A percentile compares a stretch with the other conserved stretches of the same genome.
Evolutionary conservation across 1,140 invertebrate genomes (phyloP).

Genomic region (Eurosta solidaginis): DNA sequence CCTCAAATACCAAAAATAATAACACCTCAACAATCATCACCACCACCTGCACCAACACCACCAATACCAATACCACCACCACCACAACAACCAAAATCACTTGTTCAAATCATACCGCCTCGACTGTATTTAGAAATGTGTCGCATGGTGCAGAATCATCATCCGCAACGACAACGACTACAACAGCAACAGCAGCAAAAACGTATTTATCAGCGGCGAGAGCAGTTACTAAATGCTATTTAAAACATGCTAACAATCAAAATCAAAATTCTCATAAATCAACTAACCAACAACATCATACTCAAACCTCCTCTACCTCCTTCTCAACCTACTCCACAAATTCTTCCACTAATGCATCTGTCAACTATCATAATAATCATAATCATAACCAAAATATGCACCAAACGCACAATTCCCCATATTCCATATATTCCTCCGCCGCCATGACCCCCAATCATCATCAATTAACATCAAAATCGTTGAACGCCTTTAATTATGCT

Average conservation of each 20-base stretch:
- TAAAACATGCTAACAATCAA: slow-evolving; percentile 33
- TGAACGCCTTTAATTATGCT: slow-evolving; percentile 35
- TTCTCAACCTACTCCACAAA: neutral
- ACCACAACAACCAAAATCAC: slow-evolving; percentile 22
- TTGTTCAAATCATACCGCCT: slow-evolving; percentile 30
- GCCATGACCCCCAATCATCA: neutral
- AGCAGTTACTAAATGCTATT: slow-evolving; percentile 1
- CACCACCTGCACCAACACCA: slow-evolving; percentile 35
- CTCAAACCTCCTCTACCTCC: too few species aligned
- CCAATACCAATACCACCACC: slow-evolving; percentile 30
- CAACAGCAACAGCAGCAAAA: slow-evolving; percentile 43
- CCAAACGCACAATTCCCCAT: neutral
- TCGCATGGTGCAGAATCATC: slow-evolving; percentile 20
- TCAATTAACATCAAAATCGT: slow-evolving; percentile 5
- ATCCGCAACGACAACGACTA: slow-evolving; percentile 27
- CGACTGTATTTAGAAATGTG: slow-evolving; percentile 8
- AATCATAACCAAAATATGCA: slow-evolving; percentile 34
- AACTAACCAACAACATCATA: slow-evolving; percentile 29
- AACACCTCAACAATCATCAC: slow-evolving; percentile 44
- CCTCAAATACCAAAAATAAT: slow-evolving; percentile 34
- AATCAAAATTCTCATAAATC: slow-evolving; percentile 20
- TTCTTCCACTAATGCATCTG: slow-evolving; percentile 30
- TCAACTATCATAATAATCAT: slow-evolving; percentile 36
- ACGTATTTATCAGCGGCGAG: neutral
- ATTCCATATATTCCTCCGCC: slow-evolving; percentile 1